Conservation (phyloP, 2,888 invertebrate species). For the Sisyra nigra region DNA sequence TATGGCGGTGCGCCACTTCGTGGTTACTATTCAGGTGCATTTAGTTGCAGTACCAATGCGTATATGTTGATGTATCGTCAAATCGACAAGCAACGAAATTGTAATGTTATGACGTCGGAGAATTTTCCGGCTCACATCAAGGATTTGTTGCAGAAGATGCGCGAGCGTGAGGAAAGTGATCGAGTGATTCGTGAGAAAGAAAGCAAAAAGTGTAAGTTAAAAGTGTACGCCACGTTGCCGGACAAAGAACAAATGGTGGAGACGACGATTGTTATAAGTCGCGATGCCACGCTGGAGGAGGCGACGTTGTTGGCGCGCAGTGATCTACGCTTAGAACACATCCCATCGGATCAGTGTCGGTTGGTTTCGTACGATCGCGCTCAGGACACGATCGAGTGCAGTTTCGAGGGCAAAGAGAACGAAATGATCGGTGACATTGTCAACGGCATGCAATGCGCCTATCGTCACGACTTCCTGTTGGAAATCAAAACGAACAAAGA, state of each 20-base stretch:
- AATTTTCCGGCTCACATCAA: conserved; percentile 62
- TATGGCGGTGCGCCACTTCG: conserved; percentile 57
- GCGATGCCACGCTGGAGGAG: conserved; percentile 39
- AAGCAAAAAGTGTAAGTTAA: conserved; percentile 42
- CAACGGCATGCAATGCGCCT: conserved; percentile 26
- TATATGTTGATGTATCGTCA: conserved; percentile 86
- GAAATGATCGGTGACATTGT: conserved; percentile 30
- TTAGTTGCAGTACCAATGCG: conserved; percentile 70
- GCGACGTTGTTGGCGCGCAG: conserved; percentile 41
- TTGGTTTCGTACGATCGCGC: conserved; percentile 51
- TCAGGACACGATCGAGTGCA: conserved; percentile 46
- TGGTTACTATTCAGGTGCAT: conserved; percentile 55
- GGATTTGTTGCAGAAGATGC: conserved; percentile 42
- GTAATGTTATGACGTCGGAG: conserved; percentile 42
- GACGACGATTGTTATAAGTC: conserved; percentile 38
- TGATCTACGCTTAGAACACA: conserved; percentile 38
- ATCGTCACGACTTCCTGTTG: conserved; percentile 42
- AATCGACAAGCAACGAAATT: conserved; percentile 45
- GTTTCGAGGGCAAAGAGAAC: conserved; percentile 42
- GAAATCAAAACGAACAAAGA: conserved; percentile 44
- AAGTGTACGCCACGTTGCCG: conserved; percentile 47
- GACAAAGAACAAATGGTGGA: conserved; percentile 33
- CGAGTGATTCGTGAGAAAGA: conserved; percentile 39
- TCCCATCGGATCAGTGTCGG: conserved; percentile 48
- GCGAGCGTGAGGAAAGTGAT: conserved; percentile 47